Evolutionary conservation across 2,888 invertebrate genomes (phyloP), one percentile per base, ranked within the genome.

Genomic region (Liposcelis brunnea): DNA sequence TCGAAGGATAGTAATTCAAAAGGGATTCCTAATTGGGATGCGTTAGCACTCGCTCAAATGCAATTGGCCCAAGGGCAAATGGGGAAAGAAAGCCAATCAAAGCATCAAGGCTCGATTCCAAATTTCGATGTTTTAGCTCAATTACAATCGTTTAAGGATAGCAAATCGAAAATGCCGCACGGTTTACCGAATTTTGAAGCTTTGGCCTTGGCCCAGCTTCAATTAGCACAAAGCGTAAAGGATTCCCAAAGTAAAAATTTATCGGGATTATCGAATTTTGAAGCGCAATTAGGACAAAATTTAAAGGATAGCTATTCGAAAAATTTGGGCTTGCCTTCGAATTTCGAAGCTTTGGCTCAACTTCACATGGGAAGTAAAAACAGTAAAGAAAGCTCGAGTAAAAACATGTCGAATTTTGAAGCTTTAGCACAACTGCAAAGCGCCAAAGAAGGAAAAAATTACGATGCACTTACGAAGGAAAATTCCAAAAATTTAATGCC

Each of bases 181-280:
- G 40, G 40, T 19, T 18, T 40, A n/a, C 40, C 40, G 3, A 40
- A 40, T 19, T 40, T 40, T 11, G 40, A 40, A 19, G 40, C 40
- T 5, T 18, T 40, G 5, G 40, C 40, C 6, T 21, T 40, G 12
- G 40, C 40, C 15, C 40, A 40, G 40, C 21, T 40, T 16, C 40
- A 40, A 19, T 18, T 40, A 7, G 40, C 40, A 18, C 40, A 40
- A 21, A 40, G 19, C 40, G 21, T 40, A 18, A 40, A 40, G 21
- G 40, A 40, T n/a, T n/a, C 15, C 16, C 40, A 18, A 19, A 40
- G 40, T 11, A 16, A 14, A 18, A 18, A 18, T 5, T 5, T 40
- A 18, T 19, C 16, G 19, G 40, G 40, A 7, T 19, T 40, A 18
- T 19, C 15, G 6, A 40, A 40, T 19, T 19, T 40, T 7, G 40